phyloP scores from a whole-genome alignment of 2,113 vertebrate species.

The Bujurquina vittata region DNA sequence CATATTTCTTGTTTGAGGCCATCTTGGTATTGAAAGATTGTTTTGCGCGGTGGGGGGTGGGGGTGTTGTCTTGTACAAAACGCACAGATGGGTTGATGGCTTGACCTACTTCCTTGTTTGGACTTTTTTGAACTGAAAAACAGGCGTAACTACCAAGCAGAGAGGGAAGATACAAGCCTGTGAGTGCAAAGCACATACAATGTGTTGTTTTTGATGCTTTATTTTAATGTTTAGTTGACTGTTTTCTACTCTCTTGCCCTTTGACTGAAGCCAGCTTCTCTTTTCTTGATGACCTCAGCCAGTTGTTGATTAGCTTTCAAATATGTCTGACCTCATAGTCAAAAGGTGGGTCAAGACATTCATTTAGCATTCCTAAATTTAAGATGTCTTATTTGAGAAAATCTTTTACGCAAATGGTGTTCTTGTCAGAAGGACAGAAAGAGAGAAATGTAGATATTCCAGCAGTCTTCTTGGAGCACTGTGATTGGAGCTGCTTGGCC shows the following conservation, averaged over 20 bases:
- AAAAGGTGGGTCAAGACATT: neutral
- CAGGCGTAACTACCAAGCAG: neutral
- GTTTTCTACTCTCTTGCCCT: neutral
- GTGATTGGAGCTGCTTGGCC: constrained; percentile 1
- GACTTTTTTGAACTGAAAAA: constrained; percentile 42
- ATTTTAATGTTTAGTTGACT: neutral
- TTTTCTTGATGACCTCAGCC: neutral
- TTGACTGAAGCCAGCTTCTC: neutral
- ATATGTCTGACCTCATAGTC: neutral
- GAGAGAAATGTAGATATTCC: constrained; percentile 8
- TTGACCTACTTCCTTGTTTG: constrained; percentile 74
- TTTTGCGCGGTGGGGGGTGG: constrained; percentile 27
- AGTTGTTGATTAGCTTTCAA: neutral
- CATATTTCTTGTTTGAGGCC: constrained; percentile 1
- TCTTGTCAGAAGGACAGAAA: constrained; percentile 3
- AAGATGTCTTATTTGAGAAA: neutral
- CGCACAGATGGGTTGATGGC: constrained; percentile 72
- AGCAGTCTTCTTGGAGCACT: constrained; percentile 12
- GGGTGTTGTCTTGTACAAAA: constrained; percentile 52
- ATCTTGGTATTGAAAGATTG: constrained; percentile 3
- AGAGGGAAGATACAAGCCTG: neutral
- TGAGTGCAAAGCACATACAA: neutral
- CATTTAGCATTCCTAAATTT: neutral
- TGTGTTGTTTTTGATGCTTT: neutral
- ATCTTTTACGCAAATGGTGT: constrained; percentile 2